phyloP scores from a whole-genome alignment of 2,113 vertebrate species.

The Procapra przewalskii region DNA sequence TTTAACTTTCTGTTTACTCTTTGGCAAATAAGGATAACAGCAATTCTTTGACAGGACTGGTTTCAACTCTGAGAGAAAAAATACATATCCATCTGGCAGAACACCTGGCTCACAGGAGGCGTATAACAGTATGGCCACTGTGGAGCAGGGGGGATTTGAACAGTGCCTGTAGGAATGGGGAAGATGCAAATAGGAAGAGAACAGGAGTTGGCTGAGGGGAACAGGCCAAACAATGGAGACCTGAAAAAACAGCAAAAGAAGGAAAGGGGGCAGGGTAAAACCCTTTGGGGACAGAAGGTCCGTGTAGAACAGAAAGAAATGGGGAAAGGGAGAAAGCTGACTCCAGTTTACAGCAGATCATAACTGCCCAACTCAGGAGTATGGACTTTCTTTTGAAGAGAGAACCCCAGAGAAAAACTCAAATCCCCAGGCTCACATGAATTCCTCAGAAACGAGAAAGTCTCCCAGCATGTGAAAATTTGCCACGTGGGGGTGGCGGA shows the following conservation, averaged over 20 bases:
- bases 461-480: not conserved
- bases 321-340: not conserved
- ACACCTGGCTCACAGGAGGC: not conserved
- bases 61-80: not conserved
- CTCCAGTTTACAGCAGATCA: not conserved
- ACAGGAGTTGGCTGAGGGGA: not conserved
- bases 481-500: not conserved
- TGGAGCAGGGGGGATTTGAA: not conserved
- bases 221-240: not conserved
- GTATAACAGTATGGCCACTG: not conserved
- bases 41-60: not conserved
- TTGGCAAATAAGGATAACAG: not conserved
- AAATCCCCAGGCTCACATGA: not conserved
- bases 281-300: not conserved
- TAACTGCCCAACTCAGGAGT: not conserved
- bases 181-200: not conserved
- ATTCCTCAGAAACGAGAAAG: not conserved
- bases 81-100: not conserved
- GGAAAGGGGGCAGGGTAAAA: not conserved
- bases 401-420: not conserved
- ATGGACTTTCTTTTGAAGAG: not conserved
- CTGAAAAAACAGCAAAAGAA: not conserved
- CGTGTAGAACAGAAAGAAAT: not conserved
- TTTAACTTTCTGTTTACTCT: not conserved
- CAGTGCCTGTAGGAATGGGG: not conserved